Evolutionary conservation across 2,113 vertebrate species (phyloP).

Genomic region (Pedetes capensis): DNA sequence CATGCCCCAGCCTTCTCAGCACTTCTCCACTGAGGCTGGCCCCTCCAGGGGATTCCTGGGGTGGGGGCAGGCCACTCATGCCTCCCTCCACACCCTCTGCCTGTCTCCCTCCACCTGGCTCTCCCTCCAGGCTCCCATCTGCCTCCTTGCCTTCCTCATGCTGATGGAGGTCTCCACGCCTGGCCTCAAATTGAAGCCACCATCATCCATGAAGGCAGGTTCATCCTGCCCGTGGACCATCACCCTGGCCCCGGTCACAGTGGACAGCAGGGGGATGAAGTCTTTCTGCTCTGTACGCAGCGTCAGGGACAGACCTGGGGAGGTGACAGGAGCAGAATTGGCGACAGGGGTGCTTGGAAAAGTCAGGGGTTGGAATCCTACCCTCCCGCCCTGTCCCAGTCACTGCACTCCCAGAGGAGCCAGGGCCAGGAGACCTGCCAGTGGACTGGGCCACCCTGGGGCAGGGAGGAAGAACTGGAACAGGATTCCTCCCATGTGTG

Average conservation of each 20-base stretch:
- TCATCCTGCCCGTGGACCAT: conserved; percentile 86
- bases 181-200: conserved; percentile 86
- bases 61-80: no score
- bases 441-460: background rate
- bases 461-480: background rate
- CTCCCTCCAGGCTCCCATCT: background rate
- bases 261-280: conserved; percentile 87
- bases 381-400: background rate
- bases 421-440: background rate
- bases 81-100: accelerated
- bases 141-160: conserved; percentile 83
- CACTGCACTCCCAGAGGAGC: background rate
- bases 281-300: conserved; percentile 86
- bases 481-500: background rate
- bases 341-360: background rate
- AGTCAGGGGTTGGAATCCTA: background rate
- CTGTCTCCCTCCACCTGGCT: background rate
- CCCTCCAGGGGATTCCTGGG: no score
- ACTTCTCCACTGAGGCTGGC: background rate
- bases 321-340: background rate
- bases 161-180: conserved; percentile 87
- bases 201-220: conserved; percentile 88
- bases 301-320: conserved; percentile 84
- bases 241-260: conserved; percentile 86
- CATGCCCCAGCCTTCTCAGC: background rate